Conservation (phyloP, 1,140 invertebrate species). For the Microplitis demolitor region DNA sequence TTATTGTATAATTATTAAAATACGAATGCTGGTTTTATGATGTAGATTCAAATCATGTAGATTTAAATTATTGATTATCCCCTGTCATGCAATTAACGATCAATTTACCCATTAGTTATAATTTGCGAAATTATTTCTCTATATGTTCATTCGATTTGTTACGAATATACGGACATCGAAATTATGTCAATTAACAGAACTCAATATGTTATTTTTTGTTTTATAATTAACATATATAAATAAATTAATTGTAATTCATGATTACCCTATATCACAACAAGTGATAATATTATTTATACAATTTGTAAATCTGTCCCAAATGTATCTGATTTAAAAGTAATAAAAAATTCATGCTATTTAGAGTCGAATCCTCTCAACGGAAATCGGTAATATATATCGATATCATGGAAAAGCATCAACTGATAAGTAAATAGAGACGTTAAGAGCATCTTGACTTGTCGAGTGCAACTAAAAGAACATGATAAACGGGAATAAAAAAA, state of each 20-base stretch:
- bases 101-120: background rate
- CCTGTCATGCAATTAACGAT: slow-evolving; percentile 2
- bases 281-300: too few species aligned
- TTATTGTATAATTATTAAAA: background rate
- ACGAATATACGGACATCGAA: too few species aligned
- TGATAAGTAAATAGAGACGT: slow-evolving; percentile 1
- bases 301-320: too few species aligned
- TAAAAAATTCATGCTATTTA: background rate
- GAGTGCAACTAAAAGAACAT: background rate
- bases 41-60: background rate
- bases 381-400: background rate
- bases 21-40: background rate
- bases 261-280: too few species aligned
- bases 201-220: too few species aligned
- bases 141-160: too few species aligned
- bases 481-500: background rate
- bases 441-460: slow-evolving; percentile 2
- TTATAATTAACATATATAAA: too few species aligned
- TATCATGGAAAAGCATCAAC: background rate
- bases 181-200: too few species aligned
- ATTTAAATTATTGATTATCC: background rate
- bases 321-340: background rate
- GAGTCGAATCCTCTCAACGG: background rate
- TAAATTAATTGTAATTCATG: too few species aligned
- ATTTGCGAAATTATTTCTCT: background rate